phyloP scores from a whole-genome alignment of 2,113 vertebrate genomes.

The Paraplagusia blochii region DNA sequence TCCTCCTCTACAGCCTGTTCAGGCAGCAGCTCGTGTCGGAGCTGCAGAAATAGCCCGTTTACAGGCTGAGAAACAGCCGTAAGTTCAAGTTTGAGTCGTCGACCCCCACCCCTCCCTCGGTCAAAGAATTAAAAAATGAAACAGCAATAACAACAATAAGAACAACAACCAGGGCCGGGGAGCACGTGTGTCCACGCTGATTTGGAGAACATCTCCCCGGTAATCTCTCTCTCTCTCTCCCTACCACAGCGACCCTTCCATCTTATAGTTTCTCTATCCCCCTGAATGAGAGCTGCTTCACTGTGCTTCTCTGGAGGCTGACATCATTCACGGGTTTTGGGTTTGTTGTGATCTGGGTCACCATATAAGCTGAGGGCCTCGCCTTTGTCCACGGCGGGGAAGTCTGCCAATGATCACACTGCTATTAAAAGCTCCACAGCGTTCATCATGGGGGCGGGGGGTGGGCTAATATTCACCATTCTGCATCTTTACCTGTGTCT shows the following conservation, averaged over 20 bases:
- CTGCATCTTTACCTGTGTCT: slow-evolving; percentile 31
- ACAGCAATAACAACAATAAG: neutral
- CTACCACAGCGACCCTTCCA: slow-evolving; percentile 44
- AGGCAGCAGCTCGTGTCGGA: slow-evolving; percentile 35
- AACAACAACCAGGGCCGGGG: neutral
- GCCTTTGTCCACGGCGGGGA: slow-evolving; percentile 57
- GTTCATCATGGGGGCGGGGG: neutral
- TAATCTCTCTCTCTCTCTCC: neutral
- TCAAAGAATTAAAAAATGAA: slow-evolving; percentile 15
- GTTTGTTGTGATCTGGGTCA: slow-evolving; percentile 64
- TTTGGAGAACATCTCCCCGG: slow-evolving; percentile 24
- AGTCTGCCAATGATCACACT: slow-evolving; percentile 63
- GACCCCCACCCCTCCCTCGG: slow-evolving; percentile 25
- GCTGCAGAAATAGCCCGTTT: slow-evolving; percentile 35
- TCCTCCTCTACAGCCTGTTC: slow-evolving; percentile 34
- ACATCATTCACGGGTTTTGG: slow-evolving; percentile 62
- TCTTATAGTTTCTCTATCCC: slow-evolving; percentile 46
- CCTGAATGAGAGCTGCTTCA: slow-evolving; percentile 47
- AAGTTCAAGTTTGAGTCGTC: slow-evolving; percentile 53
- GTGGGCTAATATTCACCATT: slow-evolving; percentile 56
- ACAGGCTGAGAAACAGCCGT: slow-evolving; percentile 29
- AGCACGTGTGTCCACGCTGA: slow-evolving; percentile 27
- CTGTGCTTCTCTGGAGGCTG: slow-evolving; percentile 51
- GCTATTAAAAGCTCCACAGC: slow-evolving; percentile 24
- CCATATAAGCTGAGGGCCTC: slow-evolving; percentile 54